Base-by-base conservation (phyloP, 2,888 invertebrate genomes). In the Dermolepida albohirtum region DNA sequence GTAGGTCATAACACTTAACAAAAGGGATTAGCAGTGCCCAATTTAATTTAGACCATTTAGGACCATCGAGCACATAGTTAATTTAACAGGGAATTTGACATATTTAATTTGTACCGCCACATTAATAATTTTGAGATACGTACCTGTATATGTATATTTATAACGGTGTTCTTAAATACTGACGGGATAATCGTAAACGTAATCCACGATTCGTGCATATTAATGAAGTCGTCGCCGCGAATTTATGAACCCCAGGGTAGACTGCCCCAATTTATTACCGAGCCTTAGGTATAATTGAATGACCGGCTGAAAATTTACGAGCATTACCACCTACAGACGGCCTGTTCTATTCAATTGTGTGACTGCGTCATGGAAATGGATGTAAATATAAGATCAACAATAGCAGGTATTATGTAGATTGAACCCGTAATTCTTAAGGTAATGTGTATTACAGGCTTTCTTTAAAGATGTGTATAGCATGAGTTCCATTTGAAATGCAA, bases 161-260 rank as follows among this genome's bases (percentile, higher is more conserved):
- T 34, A 34, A 43, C 57, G 39, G 16, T 34, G 54, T 54, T 54
- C 54, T 54, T 57, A 57, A 57, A 57, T 57, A 54, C 57, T 27
- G 29, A 7, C 44, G 57, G 57, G 43, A 34, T 34, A 34, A 34
- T 34, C 34, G 34, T 34, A 34, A 34, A 34, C 34, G 34, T 54
- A 54, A 57, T 57, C 57, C 57, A 44, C 57, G 54, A 54, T 54
- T 54, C 66, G 50, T 52, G 67, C 67, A 67, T 67, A 63, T 67
- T 67, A 67, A 67, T 62, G 67, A 67, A 67, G 67, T 67, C 67
- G 52, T 67, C 62, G 52, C 52, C 40, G 54, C 43, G 62, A 63
- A 67, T 67, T 67, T 67, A 67, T 62, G 67, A 52, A 64, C 64
- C 52, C 52, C 43, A 12, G 51, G 51, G 63, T 16, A 49, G 49